Evolutionary conservation across 53 echinoderm and acorn worm species (phyloP).

Genomic region (Echinarachnius parma): DNA sequence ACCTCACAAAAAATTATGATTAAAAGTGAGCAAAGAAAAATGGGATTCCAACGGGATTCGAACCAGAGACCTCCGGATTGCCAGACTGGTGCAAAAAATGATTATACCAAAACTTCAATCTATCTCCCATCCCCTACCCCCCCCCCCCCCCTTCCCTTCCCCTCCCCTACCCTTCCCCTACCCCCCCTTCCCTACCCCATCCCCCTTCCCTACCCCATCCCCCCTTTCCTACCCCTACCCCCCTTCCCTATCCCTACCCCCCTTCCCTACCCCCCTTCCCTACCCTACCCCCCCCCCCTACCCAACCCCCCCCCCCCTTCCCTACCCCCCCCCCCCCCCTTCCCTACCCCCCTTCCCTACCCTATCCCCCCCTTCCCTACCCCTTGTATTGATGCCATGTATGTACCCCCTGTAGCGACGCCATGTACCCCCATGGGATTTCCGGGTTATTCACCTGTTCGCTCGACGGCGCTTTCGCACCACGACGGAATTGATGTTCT

Average conservation of each 20-base stretch:
- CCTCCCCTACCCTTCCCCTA: not conserved
- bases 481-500: too few relatives aligned
- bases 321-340: not conserved
- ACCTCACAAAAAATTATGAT: too few relatives aligned
- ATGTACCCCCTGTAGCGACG: not conserved
- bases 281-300: not conserved
- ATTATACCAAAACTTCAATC: too few relatives aligned
- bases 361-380: not conserved
- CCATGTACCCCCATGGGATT: not conserved
- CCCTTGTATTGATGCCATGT: not conserved
- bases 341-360: not conserved
- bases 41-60: too few relatives aligned
- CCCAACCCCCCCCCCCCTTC: not conserved
- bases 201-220: not conserved
- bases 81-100: too few relatives aligned
- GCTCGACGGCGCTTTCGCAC: not conserved
- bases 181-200: not conserved
- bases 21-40: too few relatives aligned
- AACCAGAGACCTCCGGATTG: too few relatives aligned
- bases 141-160: not conserved
- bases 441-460: slow-evolving; percentile 33
- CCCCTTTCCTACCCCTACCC: not conserved
- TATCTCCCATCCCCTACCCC: not conserved
- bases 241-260: not conserved
- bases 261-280: not conserved